Evolutionary conservation across 2,888 invertebrate genomes (phyloP), one percentile per base, ranked within the genome.

Genomic region (Drosophila aldrichi): DNA sequence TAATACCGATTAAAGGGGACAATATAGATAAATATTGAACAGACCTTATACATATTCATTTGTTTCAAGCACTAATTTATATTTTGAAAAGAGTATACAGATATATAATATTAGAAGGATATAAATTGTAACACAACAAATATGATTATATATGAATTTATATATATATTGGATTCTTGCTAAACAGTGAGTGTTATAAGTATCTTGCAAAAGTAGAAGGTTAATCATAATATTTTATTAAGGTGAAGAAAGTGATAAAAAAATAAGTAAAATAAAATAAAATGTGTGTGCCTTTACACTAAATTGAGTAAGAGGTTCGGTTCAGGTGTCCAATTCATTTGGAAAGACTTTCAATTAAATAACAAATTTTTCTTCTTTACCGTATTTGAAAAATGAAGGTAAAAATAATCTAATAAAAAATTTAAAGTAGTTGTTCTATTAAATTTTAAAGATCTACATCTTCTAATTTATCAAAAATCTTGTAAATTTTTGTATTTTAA

Each of bases 71-170:
- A 3, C 1, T 18, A 18, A 7, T 12, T 32, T 12, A 49, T 49
- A 10, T 34, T 51, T 63, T 66, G 75, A 41, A 70, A 62, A 55
- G 65, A 73, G 65, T 54, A 59, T 58, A 0, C 7, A 8, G 1
- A 16, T 10, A 22, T 10, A 34, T 34, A 34, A 46, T 34, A 36
- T 34, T 9, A 40, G 9, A 43, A 29, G 22, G 6, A 29, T 56
- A 51, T 38, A 25, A 55, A 51, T 58, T 36, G 43, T n/a, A 74
- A 63, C 64, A 82, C 74, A 84, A 84, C 77, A 82, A 69, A 65
- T 44, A 72, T 54, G 58, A 10, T 29, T 56, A 57, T 58, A 52
- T 40, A 51, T 56, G 18, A 20, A 14, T 41, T 25, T 25, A 29
- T 41, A 55, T 43, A 56, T 51, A 44, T 61, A 32, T 32, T 32